These are phyloP conservation scores for Auanema freiburgensis DNA, from an alignment of 2,888 invertebrate genomes.

Conservation along the genomic window DNA sequence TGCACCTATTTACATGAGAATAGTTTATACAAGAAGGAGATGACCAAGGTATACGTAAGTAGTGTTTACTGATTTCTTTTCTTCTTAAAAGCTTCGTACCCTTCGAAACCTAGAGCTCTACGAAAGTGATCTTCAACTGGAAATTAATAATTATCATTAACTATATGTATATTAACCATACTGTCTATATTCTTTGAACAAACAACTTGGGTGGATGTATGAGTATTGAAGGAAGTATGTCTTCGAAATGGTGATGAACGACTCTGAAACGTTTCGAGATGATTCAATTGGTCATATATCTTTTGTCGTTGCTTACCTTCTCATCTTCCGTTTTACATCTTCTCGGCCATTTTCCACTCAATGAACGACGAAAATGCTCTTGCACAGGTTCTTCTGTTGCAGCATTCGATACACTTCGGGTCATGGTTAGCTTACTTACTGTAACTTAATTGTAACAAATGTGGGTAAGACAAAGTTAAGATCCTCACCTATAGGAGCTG, in stretches of 20 bases:
- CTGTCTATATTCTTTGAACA: constrained; percentile 1
- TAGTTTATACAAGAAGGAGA: too few species aligned
- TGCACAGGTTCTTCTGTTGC: constrained; percentile 28
- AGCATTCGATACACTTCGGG: constrained; percentile 9
- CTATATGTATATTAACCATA: neutral
- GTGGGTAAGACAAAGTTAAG: constrained; percentile 18
- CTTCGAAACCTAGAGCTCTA: constrained; percentile 28
- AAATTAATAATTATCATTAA: constrained; percentile 12
- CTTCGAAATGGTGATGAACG: constrained; percentile 38
- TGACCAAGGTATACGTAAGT: too few species aligned
- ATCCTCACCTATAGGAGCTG: constrained; percentile 21
- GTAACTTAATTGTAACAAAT: constrained; percentile 27
- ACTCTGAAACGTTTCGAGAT: constrained; percentile 12
- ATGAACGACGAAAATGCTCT: constrained; percentile 33
- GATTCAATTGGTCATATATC: neutral
- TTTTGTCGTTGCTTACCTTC: constrained; percentile 18
- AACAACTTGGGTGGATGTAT: constrained; percentile 21
- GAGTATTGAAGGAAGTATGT: constrained; percentile 38
- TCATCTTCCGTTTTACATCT: constrained; percentile 29
- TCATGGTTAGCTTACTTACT: constrained; percentile 3
- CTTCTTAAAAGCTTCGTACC: constrained; percentile 19
- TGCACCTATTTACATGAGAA: too few species aligned
- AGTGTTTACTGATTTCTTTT: constrained; percentile 7
- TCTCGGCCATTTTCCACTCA: constrained; percentile 42
- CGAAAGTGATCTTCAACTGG: constrained; percentile 41